Evolutionary conservation across 2,113 vertebrate genomes (phyloP), one percentile per base, ranked within the genome.

Genomic region (Albula goreensis): DNA sequence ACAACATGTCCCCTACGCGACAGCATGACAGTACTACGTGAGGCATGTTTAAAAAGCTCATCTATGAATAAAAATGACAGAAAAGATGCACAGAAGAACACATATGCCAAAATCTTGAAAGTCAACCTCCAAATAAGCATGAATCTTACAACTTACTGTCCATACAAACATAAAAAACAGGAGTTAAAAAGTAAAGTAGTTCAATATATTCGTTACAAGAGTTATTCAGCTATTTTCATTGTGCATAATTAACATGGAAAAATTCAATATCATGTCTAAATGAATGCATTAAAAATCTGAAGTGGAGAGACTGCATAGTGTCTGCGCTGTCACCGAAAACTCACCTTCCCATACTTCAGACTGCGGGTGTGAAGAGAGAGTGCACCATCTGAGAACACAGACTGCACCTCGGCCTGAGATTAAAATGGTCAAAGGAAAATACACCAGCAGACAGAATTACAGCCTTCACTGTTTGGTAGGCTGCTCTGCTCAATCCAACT

Each of bases 341-440:
- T 94, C 90, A 99, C 98, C 94, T 99, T 99, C 84, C 98, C 98
- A 0, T 99, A 99, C 81, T 98, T 99, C 85, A 99, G 96, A 91
- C 98, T 99, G 86, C 98, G 95, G 0, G 98, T 99, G 92, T 99
- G 98, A 90, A 99, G 93, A 0, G 98, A 99, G 0, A 98, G 89
- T 0, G 97, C 97, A 6, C 98, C 98, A 8, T 99, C 98, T 1
- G 97, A 96, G 92, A 97, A 99, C 7, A 99, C 94, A 0, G 98
- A 97, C 94, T 99, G 98, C 13, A 99, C 98, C 89, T 99, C 49
- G 11, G 78, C 78, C 78, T 80, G 78, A 17, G 22, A 48, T 11
- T 17, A 7, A 1, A 50, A 17, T 5, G 9, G 25, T 85, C n/a
- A 25, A 74, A n/a, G 78, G 13, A 31, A 31, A 79, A 79, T 31